Conservation (phyloP, 1,140 invertebrate species). For the Drosophila saltans region DNA sequence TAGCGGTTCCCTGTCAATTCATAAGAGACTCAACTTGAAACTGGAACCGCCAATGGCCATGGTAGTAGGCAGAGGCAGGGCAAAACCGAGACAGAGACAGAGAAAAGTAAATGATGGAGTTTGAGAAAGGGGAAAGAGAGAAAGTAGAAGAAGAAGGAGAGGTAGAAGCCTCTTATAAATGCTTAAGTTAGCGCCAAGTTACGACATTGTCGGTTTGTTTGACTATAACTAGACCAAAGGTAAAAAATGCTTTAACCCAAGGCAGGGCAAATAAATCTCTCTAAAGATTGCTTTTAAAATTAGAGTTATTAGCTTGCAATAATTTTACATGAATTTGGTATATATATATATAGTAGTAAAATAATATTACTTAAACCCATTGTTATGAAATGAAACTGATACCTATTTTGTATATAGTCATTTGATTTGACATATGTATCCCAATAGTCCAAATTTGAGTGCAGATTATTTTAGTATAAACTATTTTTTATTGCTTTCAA, state of each 20-base stretch:
- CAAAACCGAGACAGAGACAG: not conserved
- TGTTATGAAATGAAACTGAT: too few relatives aligned
- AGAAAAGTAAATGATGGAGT: not conserved
- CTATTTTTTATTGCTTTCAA: too few relatives aligned
- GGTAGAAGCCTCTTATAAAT: constrained; percentile 56
- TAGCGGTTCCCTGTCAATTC: constrained; percentile 73
- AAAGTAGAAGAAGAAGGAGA: constrained; percentile 34
- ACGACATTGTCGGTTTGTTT: constrained; percentile 59
- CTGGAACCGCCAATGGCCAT: constrained; percentile 48
- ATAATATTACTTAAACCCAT: too few relatives aligned
- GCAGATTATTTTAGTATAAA: too few relatives aligned
- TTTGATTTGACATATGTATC: too few relatives aligned
- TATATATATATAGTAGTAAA: too few relatives aligned
- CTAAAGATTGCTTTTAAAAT: too few relatives aligned
- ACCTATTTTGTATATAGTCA: too few relatives aligned
- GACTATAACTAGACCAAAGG: constrained; percentile 37
- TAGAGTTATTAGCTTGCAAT: too few relatives aligned
- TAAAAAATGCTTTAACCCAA: constrained; percentile 40
- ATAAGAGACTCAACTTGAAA: constrained; percentile 43
- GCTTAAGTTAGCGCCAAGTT: constrained; percentile 61
- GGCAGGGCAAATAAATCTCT: not conserved
- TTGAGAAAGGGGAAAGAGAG: not conserved
- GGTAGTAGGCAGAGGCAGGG: not conserved
- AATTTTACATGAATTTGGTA: too few relatives aligned
- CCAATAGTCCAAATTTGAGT: too few relatives aligned